These are phyloP conservation scores for Conus ventricosus DNA, from an alignment of 1,140 invertebrate genomes.

Conservation along the genomic window DNA sequence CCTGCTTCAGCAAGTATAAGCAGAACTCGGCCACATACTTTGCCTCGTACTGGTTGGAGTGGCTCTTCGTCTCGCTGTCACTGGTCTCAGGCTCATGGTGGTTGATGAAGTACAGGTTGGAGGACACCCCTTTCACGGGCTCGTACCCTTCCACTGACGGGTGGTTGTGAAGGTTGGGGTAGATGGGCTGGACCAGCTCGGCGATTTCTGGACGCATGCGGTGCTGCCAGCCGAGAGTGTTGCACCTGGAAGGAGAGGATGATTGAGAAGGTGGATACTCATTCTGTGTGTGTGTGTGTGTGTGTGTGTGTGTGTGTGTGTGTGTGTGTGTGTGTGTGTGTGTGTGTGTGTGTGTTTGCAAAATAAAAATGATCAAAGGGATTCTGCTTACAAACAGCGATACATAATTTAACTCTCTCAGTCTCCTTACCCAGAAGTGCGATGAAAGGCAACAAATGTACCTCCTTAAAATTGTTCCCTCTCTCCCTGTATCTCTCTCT, in stretches of 20 bases:
- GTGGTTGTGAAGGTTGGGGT: constrained; percentile 68
- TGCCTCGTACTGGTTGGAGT: constrained; percentile 58
- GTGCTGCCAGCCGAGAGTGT: constrained; percentile 59
- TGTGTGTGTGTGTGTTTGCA: too few species aligned
- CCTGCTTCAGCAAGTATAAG: constrained; percentile 71
- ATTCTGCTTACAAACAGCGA: too few species aligned
- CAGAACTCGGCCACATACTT: constrained; percentile 65
- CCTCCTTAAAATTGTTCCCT: too few species aligned
- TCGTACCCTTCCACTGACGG: constrained; percentile 60
- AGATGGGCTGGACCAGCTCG: constrained; percentile 70
- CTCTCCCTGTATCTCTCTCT: too few species aligned
- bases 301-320: too few species aligned
- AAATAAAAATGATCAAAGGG: too few species aligned
- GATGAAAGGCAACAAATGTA: too few species aligned
- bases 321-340: too few species aligned
- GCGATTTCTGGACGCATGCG: constrained; percentile 72
- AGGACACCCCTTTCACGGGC: constrained; percentile 65
- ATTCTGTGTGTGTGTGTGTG: background rate
- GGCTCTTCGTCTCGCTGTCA: constrained; percentile 43
- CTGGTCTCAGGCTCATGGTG: constrained; percentile 64
- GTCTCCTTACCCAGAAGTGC: too few species aligned
- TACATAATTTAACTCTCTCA: too few species aligned
- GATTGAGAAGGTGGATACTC: background rate
- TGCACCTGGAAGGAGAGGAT: background rate
- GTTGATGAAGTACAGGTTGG: constrained; percentile 73